phyloP scores from a whole-genome alignment of 37 sponge, comb jelly and placozoan species.

The Cladorhizidae sp. region DNA sequence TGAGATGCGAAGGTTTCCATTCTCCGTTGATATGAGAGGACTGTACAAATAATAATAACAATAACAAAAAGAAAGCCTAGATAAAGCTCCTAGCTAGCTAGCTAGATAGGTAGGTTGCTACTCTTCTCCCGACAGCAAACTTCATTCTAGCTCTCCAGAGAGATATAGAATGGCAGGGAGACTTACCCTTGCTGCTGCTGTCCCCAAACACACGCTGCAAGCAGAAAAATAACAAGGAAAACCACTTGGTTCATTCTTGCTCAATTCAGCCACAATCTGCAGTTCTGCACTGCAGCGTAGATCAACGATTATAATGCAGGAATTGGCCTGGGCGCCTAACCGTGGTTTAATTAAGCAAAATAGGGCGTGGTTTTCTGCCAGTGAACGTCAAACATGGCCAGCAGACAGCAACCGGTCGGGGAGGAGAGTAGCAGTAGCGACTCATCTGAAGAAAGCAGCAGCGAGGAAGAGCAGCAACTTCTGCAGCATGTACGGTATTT shows the following conservation, averaged over 20 bases:
- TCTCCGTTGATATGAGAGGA: conserved; percentile 51
- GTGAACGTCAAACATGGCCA: not conserved
- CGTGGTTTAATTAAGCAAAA: too few relatives aligned
- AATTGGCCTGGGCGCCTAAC: too few relatives aligned
- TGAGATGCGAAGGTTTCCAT: conserved; percentile 22
- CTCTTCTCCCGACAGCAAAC: too few relatives aligned
- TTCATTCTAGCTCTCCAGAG: not conserved
- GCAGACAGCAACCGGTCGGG: not conserved
- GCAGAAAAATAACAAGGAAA: too few relatives aligned
- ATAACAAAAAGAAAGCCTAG: not conserved
- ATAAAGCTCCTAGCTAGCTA: not conserved
- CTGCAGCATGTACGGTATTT: not conserved
- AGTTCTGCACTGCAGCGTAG: too few relatives aligned
- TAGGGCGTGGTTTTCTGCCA: too few relatives aligned
- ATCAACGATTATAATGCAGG: too few relatives aligned
- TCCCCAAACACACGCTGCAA: too few relatives aligned
- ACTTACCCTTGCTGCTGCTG: conserved; percentile 1
- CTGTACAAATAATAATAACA: conserved; percentile 10
- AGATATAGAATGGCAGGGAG: not conserved
- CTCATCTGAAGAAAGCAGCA: conserved; percentile 40
- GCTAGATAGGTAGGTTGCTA: conserved; percentile 10
- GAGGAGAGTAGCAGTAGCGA: conserved; percentile 36
- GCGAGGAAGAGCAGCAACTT: conserved; percentile 10
- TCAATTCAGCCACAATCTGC: too few relatives aligned
- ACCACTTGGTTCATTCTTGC: too few relatives aligned